A percentile compares a stretch with the other conserved stretches of the same genome.
These are phyloP conservation scores for Thereva unica DNA, from an alignment of 2,888 invertebrate species.

Conservation along the genomic window DNA sequence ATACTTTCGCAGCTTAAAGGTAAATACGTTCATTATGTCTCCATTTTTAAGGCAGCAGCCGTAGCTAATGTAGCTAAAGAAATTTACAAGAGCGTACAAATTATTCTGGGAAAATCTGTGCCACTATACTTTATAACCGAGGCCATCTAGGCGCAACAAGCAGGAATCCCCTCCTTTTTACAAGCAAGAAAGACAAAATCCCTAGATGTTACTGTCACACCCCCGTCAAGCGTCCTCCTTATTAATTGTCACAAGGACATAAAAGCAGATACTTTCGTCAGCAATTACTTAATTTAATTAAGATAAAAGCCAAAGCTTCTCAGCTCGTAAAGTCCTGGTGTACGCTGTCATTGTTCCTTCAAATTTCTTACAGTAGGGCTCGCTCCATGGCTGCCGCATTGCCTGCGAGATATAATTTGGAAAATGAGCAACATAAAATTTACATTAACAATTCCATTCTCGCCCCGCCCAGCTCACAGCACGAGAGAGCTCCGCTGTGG, in stretches of 20 bases:
- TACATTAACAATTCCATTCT: constrained; percentile 38
- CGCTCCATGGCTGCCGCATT: constrained; percentile 34
- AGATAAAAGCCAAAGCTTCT: constrained; percentile 41
- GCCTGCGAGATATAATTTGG: constrained; percentile 37
- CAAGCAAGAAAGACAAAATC: background rate
- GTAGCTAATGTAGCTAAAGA: too few species aligned
- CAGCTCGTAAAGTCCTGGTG: constrained; percentile 39
- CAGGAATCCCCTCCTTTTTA: too few species aligned
- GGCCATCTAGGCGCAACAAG: too few species aligned
- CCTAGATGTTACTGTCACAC: constrained; percentile 12
- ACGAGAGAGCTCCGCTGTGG: background rate
- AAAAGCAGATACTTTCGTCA: constrained; percentile 38
- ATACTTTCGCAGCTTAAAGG: too few species aligned
- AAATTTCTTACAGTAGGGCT: constrained; percentile 14
- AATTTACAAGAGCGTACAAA: too few species aligned
- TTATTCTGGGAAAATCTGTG: too few species aligned
- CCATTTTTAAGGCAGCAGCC: too few species aligned
- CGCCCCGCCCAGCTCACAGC: constrained; percentile 11
- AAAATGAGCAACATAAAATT: constrained; percentile 41
- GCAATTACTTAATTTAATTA: constrained; percentile 42
- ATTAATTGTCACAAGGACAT: constrained; percentile 40
- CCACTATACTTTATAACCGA: too few species aligned
- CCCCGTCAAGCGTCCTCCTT: constrained; percentile 17
- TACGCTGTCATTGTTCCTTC: constrained; percentile 35
- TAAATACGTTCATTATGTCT: too few species aligned